Percentiles rank a stretch among this genome's conserved stretches.
Evolutionary conservation across 2,888 invertebrate genomes (phyloP).

Genomic region (Megalurothrips usitatus): DNA sequence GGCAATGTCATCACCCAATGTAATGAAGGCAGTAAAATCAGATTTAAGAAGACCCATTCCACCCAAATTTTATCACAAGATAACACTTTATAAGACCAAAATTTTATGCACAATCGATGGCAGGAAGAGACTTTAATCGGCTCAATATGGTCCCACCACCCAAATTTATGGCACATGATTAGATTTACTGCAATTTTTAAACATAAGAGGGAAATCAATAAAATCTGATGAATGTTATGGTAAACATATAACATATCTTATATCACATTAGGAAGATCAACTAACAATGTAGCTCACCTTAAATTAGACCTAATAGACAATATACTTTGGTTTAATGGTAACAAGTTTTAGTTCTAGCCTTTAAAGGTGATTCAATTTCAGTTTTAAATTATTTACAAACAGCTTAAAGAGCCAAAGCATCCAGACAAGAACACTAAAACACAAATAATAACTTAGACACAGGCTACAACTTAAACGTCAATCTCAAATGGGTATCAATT

Average conservation of each 20-base stretch:
- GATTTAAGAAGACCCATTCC: no score
- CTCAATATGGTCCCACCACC: conserved; percentile 21
- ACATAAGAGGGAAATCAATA: background rate
- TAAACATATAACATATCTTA: conserved; percentile 21
- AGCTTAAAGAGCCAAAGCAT: background rate
- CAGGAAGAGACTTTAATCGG: background rate
- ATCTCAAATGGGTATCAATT: background rate
- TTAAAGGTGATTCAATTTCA: background rate
- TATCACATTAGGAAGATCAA: conserved; percentile 26
- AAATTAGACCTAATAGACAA: conserved; percentile 18
- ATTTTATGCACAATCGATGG: background rate
- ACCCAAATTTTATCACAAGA: no score
- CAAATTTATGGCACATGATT: conserved; percentile 14
- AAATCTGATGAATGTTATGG: conserved; percentile 11
- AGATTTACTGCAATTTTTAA: conserved; percentile 17
- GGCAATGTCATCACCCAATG: no score
- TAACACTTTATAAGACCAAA: background rate
- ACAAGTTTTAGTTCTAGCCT: conserved; percentile 1
- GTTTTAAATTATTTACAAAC: background rate
- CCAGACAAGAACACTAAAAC: background rate
- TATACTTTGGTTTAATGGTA: conserved; percentile 27
- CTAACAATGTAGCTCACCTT: conserved; percentile 2
- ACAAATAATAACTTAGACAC: background rate
- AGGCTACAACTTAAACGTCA: background rate
- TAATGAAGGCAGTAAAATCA: no score